Percentiles rank a stretch among this genome's conserved stretches.
phyloP scores from a whole-genome alignment of 2,113 vertebrate species.

The Saccopteryx bilineata region DNA sequence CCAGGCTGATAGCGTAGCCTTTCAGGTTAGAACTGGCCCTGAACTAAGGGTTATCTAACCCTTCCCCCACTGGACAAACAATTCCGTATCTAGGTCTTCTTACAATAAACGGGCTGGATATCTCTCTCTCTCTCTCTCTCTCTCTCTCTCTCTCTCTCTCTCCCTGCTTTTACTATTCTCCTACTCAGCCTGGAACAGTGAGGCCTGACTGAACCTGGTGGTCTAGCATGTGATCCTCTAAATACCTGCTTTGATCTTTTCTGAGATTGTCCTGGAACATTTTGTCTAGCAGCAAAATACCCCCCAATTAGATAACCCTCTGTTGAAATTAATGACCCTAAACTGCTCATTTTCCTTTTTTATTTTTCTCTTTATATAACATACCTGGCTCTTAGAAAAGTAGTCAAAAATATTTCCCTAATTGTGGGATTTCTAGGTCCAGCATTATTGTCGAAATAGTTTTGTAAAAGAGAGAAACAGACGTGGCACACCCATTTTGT shows the following conservation, averaged over 20 bases:
- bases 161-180: no score
- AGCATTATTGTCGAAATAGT: neutral
- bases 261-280: neutral
- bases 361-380: constrained; percentile 36
- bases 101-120: neutral
- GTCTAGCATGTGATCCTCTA: neutral
- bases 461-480: constrained; percentile 56
- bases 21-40: neutral
- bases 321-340: neutral
- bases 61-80: neutral
- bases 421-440: neutral
- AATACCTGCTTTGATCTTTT: neutral
- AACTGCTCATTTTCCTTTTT: constrained; percentile 27
- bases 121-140: no score
- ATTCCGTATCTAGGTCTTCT: neutral
- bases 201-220: neutral
- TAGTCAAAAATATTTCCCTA: neutral
- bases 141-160: no score
- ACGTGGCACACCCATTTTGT: neutral
- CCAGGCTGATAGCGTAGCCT: neutral
- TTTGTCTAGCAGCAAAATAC: neutral
- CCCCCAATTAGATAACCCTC: neutral
- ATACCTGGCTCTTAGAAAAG: constrained; percentile 1
- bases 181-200: neutral
- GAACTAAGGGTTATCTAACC: neutral